Evolutionary conservation across 2,797 vertebrate genomes (phyloP).

Genomic region (Halcyon chelicuti): DNA sequence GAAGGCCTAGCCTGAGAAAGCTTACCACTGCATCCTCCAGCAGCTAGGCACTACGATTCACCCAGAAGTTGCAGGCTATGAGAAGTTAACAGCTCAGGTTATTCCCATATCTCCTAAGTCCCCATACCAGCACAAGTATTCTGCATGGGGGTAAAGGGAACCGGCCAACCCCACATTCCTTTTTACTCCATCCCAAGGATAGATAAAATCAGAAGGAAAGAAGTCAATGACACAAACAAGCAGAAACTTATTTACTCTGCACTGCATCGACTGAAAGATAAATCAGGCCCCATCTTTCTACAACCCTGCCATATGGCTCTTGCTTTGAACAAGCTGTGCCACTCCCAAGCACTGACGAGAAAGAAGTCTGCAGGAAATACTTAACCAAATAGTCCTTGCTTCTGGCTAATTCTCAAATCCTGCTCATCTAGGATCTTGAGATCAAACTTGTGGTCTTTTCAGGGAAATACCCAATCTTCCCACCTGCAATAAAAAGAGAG

Average conservation of each 20-base stretch:
- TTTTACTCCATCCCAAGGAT: too few species aligned
- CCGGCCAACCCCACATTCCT: not conserved
- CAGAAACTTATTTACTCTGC: not conserved
- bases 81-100: not conserved
- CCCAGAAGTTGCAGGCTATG: not conserved
- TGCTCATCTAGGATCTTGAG: not conserved
- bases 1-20: not conserved
- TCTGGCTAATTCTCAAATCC: not conserved
- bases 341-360: not conserved
- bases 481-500: not conserved
- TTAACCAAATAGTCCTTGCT: not conserved
- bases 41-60: not conserved
- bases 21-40: not conserved
- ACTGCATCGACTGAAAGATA: not conserved
- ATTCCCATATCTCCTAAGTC: rapidly evolving
- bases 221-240: not conserved
- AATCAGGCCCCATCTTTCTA: not conserved
- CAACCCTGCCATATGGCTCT: not conserved
- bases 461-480: not conserved
- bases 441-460: not conserved
- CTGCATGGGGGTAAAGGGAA: not conserved
- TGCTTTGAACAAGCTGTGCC: not conserved
- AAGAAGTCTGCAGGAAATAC: not conserved
- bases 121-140: not conserved
- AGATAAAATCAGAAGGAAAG: not conserved